phyloP scores from a whole-genome alignment of 2,888 invertebrate genomes.

The Erebia ligea region DNA sequence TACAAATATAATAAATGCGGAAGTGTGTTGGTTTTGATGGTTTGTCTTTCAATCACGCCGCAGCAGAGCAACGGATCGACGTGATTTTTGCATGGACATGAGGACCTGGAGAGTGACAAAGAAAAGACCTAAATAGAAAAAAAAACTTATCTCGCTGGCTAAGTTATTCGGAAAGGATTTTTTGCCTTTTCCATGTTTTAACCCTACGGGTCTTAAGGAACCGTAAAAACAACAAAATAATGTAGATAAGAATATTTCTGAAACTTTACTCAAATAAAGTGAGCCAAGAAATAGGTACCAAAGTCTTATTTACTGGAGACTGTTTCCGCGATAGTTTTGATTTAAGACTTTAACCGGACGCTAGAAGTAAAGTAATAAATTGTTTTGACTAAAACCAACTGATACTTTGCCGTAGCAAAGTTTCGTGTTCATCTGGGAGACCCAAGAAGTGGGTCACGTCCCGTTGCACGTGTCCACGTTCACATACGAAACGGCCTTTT shows the following conservation, averaged over 20 bases:
- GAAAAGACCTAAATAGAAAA: too few relatives aligned
- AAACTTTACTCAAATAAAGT: not conserved
- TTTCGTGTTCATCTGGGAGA: slow-evolving; percentile 42
- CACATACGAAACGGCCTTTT: slow-evolving; percentile 24
- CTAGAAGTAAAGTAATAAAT: not conserved
- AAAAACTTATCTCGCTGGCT: too few relatives aligned
- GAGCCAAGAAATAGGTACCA: not conserved
- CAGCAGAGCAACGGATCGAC: too few relatives aligned
- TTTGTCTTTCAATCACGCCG: too few relatives aligned
- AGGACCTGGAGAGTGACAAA: too few relatives aligned
- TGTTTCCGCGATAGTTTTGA: slow-evolving; percentile 1
- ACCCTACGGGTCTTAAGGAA: too few relatives aligned
- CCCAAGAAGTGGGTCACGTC: slow-evolving; percentile 44
- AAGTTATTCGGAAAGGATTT: too few relatives aligned
- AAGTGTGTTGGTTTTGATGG: too few relatives aligned
- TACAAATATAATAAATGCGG: too few relatives aligned
- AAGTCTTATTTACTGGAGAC: not conserved
- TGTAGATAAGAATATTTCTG: not conserved
- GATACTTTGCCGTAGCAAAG: slow-evolving; percentile 28
- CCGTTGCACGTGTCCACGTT: slow-evolving; percentile 34
- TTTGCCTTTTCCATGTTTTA: too few relatives aligned
- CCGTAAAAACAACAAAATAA: not conserved
- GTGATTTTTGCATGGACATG: too few relatives aligned
- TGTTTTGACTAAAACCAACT: slow-evolving; percentile 26
- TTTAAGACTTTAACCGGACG: not conserved